Evolutionary conservation across 2,113 vertebrate genomes (phyloP), one percentile per base, ranked within the genome.

Genomic region (Gallinago media): DNA sequence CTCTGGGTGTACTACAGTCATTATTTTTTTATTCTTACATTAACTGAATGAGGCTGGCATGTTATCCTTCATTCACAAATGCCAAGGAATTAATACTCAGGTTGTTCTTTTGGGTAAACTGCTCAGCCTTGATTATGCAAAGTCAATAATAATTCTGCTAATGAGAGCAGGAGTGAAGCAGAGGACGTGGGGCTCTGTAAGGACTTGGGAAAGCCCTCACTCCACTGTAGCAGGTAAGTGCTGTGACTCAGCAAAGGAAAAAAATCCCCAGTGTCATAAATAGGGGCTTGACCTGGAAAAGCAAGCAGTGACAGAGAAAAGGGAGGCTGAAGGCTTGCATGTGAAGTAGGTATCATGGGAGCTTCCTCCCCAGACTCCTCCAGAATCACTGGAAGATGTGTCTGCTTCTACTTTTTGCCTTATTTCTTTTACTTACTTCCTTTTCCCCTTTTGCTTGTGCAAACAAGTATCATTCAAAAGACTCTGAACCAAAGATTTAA

Each of bases 1-100:
- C 46, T 92, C 59, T 81, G 62, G 58, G 63, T 66, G 38, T 92
- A 67, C 70, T 85, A 47, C 12, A 88, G 71, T 59, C 67, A 77
- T 71, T 90, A 15, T 80, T 92, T 92, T 95, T 74, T 56, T 67
- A 34, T 91, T 97, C 89, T 88, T 75, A 71, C 56, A 68, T 87
- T 82, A 85, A 59, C 71, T 79, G 68, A 95, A 74, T 52, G 26
- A 87, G 12, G 36, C 25, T 85, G 61, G 40, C 25, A 32, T 66
- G 32, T 84, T 63, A 40, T 59, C 47, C 46, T 88, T 72, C 81
- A 88, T 74, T 76, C 78, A 76, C 36, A 77, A 89, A 38, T 38
- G 18, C 17, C n/a, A 65, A 89, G 54, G 74, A 82, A 85, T 73
- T 87, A 92, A 73, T 20, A 85, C 36, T 70, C 29, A 15, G 18